These are phyloP conservation scores for Diadromus collaris DNA, from an alignment of 2,888 invertebrate genomes.

Conservation along the genomic window DNA sequence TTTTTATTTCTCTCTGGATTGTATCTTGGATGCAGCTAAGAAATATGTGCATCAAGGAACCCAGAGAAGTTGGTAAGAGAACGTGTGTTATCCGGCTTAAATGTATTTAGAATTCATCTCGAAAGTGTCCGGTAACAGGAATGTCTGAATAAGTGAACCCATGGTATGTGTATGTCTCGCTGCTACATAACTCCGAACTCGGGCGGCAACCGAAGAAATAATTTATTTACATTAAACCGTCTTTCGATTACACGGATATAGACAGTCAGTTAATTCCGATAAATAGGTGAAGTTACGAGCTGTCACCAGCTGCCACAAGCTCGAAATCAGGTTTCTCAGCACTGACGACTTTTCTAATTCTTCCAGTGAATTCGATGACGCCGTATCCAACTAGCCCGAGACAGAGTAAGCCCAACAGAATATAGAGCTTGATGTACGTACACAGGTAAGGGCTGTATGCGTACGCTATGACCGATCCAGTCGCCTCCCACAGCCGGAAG, in stretches of 20 bases:
- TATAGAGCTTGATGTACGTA: conserved; percentile 86
- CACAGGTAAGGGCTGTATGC: conserved; percentile 90
- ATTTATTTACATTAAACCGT: not conserved
- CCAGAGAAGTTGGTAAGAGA: too few relatives aligned
- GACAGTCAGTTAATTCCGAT: not conserved
- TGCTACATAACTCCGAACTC: not conserved
- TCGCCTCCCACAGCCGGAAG: conserved; percentile 95
- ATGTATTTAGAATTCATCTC: too few relatives aligned
- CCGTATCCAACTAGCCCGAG: conserved; percentile 89
- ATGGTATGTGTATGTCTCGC: not conserved
- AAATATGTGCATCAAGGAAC: too few relatives aligned
- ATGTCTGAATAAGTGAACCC: not conserved
- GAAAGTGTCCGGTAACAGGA: too few relatives aligned
- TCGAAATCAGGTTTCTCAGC: conserved; percentile 74
- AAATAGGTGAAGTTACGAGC: conserved; percentile 36
- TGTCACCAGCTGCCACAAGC: conserved; percentile 67
- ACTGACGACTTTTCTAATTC: conserved; percentile 60
- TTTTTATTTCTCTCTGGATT: too few relatives aligned
- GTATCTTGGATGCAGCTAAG: too few relatives aligned
- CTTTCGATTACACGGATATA: not conserved
- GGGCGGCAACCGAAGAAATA: not conserved
- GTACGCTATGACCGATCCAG: conserved; percentile 94
- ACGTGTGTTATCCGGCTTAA: too few relatives aligned
- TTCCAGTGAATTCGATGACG: conserved; percentile 82
- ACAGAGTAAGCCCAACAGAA: conserved; percentile 85